Evolutionary conservation across 2,113 vertebrate genomes (phyloP), one percentile per base, ranked within the genome.

Genomic region (Mixornis gularis): DNA sequence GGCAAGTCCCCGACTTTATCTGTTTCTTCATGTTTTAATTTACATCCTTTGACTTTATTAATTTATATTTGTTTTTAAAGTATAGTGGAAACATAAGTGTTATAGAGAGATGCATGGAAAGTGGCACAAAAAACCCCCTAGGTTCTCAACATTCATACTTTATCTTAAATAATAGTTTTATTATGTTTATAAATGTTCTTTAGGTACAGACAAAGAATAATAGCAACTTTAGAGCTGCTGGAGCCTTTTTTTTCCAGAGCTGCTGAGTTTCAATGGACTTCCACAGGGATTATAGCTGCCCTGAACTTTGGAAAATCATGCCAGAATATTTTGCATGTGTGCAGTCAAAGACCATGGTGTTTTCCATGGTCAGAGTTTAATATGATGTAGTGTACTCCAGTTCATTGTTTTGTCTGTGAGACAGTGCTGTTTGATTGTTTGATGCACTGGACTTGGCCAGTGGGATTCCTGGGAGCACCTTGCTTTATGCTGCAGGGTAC

Each of bases 1-100:
- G 87, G 43, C 89, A 85, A 55, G 72, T 85, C 30, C 59, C 59
- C 73, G 66, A 77, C 55, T 92, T 83, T 52, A 65, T 85, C 74
- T n/a, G 21, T 85, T 90, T 79, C 74, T 79, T 92, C 7, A 3
- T 43, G 26, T 87, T 95, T 85, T 92, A 85, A 83, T 92, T 83
- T 89, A 64, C 52, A 69, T 36, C 34, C 27, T 70, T 81, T 30
- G 73, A 38, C 34, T 78, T 90, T 51, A 66, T 52, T 43, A 93
- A 77, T 85, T 89, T 79, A 3, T 79, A 51, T 82, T 92, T 85
- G 41, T 43, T 85, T 84, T 60, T 53, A 40, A 81, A 85, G 17
- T 73, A 7, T 32, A 70, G 27, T 34, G n/a, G 26, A 77, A 87
- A 76, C 7, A 0, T 21, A 69, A 94, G 29, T 76, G 46, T 63